These are phyloP conservation scores for Stenodema calcarata DNA, from an alignment of 2,888 invertebrate genomes.

Conservation along the genomic window DNA sequence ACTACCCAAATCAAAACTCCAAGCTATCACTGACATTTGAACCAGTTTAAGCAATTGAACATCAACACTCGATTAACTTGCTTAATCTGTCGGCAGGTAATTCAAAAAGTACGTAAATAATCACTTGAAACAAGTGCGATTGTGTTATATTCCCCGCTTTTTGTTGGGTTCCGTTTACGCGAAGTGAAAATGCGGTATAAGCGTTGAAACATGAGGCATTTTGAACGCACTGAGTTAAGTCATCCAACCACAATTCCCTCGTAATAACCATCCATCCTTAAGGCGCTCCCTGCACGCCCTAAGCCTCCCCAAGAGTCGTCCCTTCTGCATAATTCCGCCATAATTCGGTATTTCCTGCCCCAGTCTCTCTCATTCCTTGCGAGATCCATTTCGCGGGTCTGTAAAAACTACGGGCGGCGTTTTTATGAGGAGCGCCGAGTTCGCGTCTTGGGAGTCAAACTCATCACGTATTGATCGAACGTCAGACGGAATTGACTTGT, in stretches of 20 bases:
- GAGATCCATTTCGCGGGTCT: constrained; percentile 14
- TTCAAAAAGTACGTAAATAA: too few species aligned
- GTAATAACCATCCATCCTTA: not conserved
- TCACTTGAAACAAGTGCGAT: too few species aligned
- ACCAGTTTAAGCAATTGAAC: too few species aligned
- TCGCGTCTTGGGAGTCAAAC: not conserved
- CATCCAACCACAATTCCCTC: not conserved
- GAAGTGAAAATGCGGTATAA: too few species aligned
- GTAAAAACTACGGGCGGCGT: not conserved
- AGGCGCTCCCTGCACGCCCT: not conserved
- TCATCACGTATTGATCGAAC: not conserved
- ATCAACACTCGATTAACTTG: too few species aligned
- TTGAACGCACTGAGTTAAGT: not conserved
- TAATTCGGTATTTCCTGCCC: constrained; percentile 19
- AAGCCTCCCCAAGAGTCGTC: not conserved
- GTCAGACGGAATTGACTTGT: too few species aligned
- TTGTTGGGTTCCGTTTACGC: too few species aligned
- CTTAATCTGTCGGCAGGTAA: too few species aligned
- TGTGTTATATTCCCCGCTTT: too few species aligned
- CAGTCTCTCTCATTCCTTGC: not conserved
- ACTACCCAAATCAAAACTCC: too few species aligned
- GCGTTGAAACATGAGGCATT: too few species aligned
- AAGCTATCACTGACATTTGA: too few species aligned
- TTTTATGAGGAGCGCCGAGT: not conserved
- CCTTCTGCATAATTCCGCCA: constrained; percentile 28